phyloP scores from a whole-genome alignment of 2,888 invertebrate species.

The Mythimna pallens region DNA sequence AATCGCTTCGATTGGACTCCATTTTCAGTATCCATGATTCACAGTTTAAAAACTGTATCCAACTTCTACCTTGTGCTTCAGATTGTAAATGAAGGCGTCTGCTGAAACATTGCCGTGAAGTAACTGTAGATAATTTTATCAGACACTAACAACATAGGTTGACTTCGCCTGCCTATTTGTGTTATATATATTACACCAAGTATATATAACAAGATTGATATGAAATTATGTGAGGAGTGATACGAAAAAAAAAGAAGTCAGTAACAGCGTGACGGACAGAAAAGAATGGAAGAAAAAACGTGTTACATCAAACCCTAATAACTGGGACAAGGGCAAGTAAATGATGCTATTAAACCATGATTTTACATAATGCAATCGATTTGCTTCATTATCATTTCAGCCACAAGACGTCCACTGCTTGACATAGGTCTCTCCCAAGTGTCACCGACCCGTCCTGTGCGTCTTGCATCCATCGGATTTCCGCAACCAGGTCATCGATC shows the following conservation, averaged over 20 bases:
- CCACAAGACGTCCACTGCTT: too few species aligned
- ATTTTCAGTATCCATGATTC: constrained; percentile 49
- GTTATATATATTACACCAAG: not conserved
- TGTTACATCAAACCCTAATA: too few species aligned
- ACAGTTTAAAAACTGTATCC: constrained; percentile 13
- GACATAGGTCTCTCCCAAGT: too few species aligned
- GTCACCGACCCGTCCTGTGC: too few species aligned
- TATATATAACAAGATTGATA: too few species aligned
- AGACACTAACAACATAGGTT: constrained; percentile 27
- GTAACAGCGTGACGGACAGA: too few species aligned
- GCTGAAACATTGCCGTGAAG: constrained; percentile 24
- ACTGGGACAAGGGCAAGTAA: too few species aligned
- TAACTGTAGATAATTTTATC: constrained; percentile 55
- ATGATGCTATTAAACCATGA: not conserved
- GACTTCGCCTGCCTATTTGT: constrained; percentile 5
- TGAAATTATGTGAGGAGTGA: too few species aligned
- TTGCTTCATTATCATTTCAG: not conserved
- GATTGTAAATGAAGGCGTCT: constrained; percentile 40
- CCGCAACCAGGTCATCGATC: too few species aligned
- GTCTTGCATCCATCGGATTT: too few species aligned
- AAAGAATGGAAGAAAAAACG: too few species aligned
- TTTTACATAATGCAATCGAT: not conserved
- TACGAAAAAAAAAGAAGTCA: too few species aligned
- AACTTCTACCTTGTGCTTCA: constrained; percentile 21
- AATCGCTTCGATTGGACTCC: constrained; percentile 10